Base-by-base conservation (phyloP, 2,113 vertebrate species). In the Cairina moschata region DNA sequence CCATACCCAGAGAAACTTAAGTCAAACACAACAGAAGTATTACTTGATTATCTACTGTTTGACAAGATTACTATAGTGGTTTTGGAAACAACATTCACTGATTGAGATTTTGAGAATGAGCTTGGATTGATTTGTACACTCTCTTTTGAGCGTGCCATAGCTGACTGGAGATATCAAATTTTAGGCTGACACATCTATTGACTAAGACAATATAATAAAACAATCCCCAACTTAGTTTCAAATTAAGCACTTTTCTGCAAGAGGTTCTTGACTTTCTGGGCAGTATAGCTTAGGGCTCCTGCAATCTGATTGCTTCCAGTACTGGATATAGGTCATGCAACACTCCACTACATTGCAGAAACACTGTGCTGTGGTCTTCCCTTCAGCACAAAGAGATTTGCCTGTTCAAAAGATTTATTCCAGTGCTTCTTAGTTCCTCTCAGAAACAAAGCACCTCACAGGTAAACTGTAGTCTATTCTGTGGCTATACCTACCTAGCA, bases 291-390 rank as follows among this genome's bases (percentile, higher is more conserved):
- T 7, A 62, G 34, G 13, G 23, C 2, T 87, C 5, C 55, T 65
- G 25, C 9, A 82, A 26, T 18, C 60, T 63, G 13, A 3, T 66
- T 34, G 6, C 14, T 85, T 72, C 74, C 9, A 32, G 5, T 71
- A n/a, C 3, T 25, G 31, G 44, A 44, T 59, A n/a, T 13, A 87
- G 46, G 38, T 60, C 66, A 72, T 29, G 5, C 0, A 0, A 31
- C 26, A 23, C 9, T 68, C 21, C 20, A 26, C 17, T 65, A 16
- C 13, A 8, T 42, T 28, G 5, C 42, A 44, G 82, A 54, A 91
- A 44, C 15, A 54, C 18, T 56, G 38, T 14, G 20, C 29, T 83
- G 22, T 22, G 74, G 18, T 68, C 65, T 75, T 71, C 17, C 8
- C 9, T 36, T 82, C 25, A 31, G 12, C 1, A 0, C 40, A 31